Base-by-base conservation (phyloP, 2,797 vertebrate species). In the Xiphophorus birchmanni region DNA sequence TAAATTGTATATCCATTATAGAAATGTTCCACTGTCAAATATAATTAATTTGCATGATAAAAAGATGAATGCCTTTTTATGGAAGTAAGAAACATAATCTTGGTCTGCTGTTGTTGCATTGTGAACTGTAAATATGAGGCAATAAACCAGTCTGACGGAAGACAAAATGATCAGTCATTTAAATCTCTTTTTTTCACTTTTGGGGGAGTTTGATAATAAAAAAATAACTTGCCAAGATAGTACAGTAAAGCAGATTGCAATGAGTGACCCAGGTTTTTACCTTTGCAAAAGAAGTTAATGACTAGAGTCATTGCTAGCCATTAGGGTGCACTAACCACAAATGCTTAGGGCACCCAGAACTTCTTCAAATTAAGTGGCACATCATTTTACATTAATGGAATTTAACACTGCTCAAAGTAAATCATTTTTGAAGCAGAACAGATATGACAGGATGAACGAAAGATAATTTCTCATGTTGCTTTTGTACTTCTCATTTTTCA, bases 1-100 rank as follows among this genome's bases (percentile, higher is more conserved):
- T 48, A 83, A 77, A 84, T 74, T 77, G n/a, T 80, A 74, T 60
- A 85, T 85, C 77, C n/a, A 74, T 87, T 74, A 65, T 74, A 80
- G 52, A 87, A 82, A 75, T 48, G 67, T 65, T 75, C 47, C 15
- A 35, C 56, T 81, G 78, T 81, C 82, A 82, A 69, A 76, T 80
- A 37, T 44, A 35, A 86, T 86, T 63, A 17, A 71, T 63, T 47
- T 50, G 4, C 4, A 29, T 12, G 42, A 60, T 29, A 35, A 83
- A 74, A 79, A 79, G 77, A 26, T 56, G 74, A 65, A 69, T 13
- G 50, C 32, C 60, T 54, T 71, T 84, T 54, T 23, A 35, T 48
- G 11, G 71, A 63, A 26, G 52, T 73, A 52, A 83, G 74, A 42
- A 73, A 29, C 40, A 74, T 29, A 40, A 2, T 78, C 29, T 44